Percentiles rank a stretch among this genome's conserved stretches.
Conservation (phyloP, 2,888 invertebrate genomes). For the Limnephilus auricula region DNA sequence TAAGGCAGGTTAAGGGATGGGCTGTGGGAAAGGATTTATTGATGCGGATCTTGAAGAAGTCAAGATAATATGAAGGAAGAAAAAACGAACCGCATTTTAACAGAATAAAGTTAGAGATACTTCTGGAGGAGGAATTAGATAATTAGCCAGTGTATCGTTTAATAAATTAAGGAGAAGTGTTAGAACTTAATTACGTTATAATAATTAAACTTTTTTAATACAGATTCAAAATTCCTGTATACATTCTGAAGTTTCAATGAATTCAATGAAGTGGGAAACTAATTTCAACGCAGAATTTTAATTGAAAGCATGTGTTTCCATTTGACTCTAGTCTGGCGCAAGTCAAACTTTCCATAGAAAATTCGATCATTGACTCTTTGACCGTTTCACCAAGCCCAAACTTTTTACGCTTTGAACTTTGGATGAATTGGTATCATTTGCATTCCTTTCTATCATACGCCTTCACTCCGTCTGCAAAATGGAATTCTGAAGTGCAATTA, state of each 20-base stretch:
- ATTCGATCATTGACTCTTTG: background rate
- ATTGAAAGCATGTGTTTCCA: background rate
- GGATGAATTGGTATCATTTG: background rate
- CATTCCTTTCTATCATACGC: conserved; percentile 2
- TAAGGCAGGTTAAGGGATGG: no score
- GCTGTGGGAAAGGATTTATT: no score
- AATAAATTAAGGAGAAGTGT: no score
- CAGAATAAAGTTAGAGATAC: no score
- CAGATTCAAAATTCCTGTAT: background rate
- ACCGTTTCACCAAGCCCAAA: background rate
- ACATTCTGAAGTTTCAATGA: background rate
- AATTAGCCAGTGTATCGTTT: no score
- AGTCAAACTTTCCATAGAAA: background rate
- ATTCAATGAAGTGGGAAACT: background rate
- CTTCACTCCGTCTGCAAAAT: background rate
- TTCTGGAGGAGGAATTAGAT: no score
- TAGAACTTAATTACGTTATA: no score
- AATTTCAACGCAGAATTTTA: background rate
- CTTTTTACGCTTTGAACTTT: background rate
- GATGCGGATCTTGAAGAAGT: no score
- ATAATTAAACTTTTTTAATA: no score
- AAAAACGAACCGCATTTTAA: no score
- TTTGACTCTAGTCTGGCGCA: background rate
- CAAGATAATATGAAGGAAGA: no score
- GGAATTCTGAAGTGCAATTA: conserved; percentile 2